Evolutionary conservation across 35 echinoderm and acorn worm genomes (phyloP).

Genomic region (Diadema setosum): DNA sequence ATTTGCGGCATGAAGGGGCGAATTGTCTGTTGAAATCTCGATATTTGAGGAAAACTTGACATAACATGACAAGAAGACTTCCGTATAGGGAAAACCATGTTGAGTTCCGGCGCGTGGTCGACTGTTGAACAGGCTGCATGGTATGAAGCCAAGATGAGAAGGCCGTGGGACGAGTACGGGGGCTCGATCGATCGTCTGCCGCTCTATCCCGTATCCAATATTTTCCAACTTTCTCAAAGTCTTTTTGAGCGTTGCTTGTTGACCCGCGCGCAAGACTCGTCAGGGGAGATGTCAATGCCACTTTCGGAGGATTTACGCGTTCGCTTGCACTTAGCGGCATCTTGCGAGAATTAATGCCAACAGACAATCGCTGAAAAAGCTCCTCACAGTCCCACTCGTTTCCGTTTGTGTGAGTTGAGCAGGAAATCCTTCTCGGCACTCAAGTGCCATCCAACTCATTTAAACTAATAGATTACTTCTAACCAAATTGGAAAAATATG

Average conservation of each 20-base stretch:
- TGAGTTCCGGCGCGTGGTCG: no score
- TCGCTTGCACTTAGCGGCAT: not conserved
- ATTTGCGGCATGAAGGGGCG: no score
- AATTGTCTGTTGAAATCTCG: no score
- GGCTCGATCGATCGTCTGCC: not conserved
- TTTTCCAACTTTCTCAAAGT: not conserved
- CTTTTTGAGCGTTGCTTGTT: not conserved
- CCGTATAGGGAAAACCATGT: no score
- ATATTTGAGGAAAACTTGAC: no score
- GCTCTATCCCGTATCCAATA: not conserved
- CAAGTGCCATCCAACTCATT: no score
- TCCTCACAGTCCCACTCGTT: not conserved
- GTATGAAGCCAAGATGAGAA: not conserved
- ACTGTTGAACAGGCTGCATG: no score
- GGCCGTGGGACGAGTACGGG: not conserved
- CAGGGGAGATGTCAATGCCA: no score
- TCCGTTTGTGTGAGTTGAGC: not conserved
- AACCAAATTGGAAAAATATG: not conserved
- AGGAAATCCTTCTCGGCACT: no score
- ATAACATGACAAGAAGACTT: no score
- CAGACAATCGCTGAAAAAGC: not conserved
- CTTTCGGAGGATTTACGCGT: constrained; percentile 1
- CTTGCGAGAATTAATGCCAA: not conserved
- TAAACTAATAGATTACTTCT: no score
- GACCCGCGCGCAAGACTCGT: no score